Evolutionary conservation across 2,797 vertebrate genomes (phyloP).

Genomic region (Notoglanidium macrostoma): DNA sequence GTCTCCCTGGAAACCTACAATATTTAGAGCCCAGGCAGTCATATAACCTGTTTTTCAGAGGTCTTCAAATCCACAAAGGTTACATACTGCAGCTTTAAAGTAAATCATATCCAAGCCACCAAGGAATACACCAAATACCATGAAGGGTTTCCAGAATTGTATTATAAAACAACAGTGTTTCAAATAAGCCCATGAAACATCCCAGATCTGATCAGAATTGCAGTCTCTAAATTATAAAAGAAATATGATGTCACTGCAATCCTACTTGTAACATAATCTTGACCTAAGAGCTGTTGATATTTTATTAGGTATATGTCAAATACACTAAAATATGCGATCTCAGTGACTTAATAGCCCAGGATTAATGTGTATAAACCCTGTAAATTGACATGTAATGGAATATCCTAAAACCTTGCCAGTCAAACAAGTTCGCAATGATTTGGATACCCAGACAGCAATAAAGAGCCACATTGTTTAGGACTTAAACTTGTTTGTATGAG

Average conservation of each 20-base stretch:
- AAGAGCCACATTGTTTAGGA: slow-evolving; percentile 24
- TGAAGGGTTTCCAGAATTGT: not conserved
- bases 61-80: not conserved
- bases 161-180: not conserved
- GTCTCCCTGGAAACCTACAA: not conserved
- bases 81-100: not conserved
- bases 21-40: not conserved
- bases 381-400: not conserved
- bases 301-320: not conserved
- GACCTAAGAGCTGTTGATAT: not conserved
- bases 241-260: not conserved
- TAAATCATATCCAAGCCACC: not conserved
- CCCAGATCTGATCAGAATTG: not conserved
- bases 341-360: not conserved
- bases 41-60: not conserved
- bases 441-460: slow-evolving; percentile 26
- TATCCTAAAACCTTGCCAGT: not conserved
- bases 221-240: not conserved
- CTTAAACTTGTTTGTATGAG: slow-evolving; percentile 33
- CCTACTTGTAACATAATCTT: slow-evolving; percentile 9
- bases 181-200: not conserved
- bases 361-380: not conserved
- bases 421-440: slow-evolving; percentile 14
- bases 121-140: not conserved
- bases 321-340: not conserved